A percentile compares a stretch with the other conserved stretches of the same genome.
phyloP scores from a whole-genome alignment of 2,888 invertebrate species.

The Lydus trimaculatus region DNA sequence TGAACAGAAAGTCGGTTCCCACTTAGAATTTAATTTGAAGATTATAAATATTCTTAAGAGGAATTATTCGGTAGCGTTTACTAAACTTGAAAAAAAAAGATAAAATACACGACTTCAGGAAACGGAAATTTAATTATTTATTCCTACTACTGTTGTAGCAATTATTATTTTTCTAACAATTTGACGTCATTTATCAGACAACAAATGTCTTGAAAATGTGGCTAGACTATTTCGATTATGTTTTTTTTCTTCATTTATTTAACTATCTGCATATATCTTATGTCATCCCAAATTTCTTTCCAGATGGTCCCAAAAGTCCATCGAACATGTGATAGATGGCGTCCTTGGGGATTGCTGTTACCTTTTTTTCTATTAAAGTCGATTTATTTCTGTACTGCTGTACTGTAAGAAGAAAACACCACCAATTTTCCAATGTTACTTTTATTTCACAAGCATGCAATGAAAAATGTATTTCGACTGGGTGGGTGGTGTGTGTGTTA shows the following conservation, averaged over 20 bases:
- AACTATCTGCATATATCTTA: background rate
- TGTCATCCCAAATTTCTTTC: background rate
- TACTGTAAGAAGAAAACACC: background rate
- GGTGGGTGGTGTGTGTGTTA: background rate
- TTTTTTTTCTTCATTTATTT: background rate
- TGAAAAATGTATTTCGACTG: conserved; percentile 8
- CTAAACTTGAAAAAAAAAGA: background rate
- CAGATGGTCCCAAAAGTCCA: background rate
- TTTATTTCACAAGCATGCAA: background rate
- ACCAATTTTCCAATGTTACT: background rate
- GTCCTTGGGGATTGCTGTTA: background rate
- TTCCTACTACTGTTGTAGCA: background rate
- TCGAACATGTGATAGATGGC: background rate
- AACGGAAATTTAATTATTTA: background rate
- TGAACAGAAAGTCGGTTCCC: background rate
- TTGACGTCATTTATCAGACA: background rate
- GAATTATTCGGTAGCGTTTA: background rate
- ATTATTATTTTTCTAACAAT: background rate
- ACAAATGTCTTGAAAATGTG: no score
- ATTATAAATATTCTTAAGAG: conserved; percentile 17
- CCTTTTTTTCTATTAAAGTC: background rate
- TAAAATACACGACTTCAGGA: background rate
- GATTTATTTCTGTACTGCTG: background rate
- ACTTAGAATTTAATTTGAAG: conserved; percentile 19
- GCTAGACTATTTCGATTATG: no score